Evolutionary conservation across 1,140 invertebrate genomes (phyloP).

Genomic region (Metopolophium dirhodum): DNA sequence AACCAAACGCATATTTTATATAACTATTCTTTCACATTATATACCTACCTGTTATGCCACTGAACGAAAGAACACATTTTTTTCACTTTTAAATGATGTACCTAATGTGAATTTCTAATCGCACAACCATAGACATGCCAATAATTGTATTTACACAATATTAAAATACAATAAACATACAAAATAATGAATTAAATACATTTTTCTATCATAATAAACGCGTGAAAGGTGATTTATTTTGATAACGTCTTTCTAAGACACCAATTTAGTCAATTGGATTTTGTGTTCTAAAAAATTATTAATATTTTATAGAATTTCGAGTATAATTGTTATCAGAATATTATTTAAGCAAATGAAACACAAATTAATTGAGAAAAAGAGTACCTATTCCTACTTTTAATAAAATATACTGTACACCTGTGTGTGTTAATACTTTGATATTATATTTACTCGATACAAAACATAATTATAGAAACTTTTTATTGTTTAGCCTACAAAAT

Average conservation of each 20-base stretch:
- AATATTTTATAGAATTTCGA: background rate
- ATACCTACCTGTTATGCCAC: background rate
- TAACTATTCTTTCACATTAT: background rate
- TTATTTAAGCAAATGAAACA: background rate
- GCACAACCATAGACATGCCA: background rate
- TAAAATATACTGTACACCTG: background rate
- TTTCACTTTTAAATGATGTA: background rate
- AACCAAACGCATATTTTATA: background rate
- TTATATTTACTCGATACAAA: constrained; percentile 10
- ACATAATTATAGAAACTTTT: background rate
- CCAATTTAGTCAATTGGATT: background rate
- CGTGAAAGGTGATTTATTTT: background rate
- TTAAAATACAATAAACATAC: background rate
- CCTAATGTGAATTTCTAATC: background rate
- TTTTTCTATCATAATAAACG: background rate
- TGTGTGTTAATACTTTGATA: background rate
- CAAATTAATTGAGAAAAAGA: background rate
- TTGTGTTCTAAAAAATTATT: background rate
- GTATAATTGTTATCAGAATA: background rate
- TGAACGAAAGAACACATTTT: background rate
- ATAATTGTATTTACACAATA: background rate
- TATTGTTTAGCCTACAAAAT: background rate
- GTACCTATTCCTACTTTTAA: background rate
- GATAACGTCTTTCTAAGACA: background rate
- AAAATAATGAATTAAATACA: background rate